Evolutionary conservation across 1,140 invertebrate species (phyloP), one percentile per base, ranked within the genome.

Genomic region (Zaprionus capensis): DNA sequence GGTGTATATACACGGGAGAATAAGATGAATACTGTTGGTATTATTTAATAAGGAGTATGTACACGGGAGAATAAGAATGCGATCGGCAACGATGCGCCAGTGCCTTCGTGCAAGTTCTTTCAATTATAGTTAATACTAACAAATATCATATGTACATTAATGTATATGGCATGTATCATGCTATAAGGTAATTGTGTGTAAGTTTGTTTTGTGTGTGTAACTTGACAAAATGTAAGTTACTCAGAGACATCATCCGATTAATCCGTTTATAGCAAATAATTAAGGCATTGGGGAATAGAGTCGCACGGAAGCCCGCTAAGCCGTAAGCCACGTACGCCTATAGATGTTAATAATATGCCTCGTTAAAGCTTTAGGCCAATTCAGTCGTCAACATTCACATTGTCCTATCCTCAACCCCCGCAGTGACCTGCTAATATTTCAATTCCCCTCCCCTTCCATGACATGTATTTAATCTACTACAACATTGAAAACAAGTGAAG

Each of bases 221-320:
- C 4, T 14, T 5, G n/a, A 44, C 41, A 44, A n/a, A n/a, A 44
- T n/a, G 41, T n/a, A 11, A 34, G 31, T 34, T 34, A 34, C 31
- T 34, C 31, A 34, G 31, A 34, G 31, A 34, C 7, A 11, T 34
- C 9, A 34, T 34, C 31, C 31, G 31, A 34, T n/a, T 44, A 44
- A 44, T 44, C 41, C 15, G 41, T 44, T 44, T 44, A 44, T 44
- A 44, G 38, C 38, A 49, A 49, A 49, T 11, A 22, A 49, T 49
- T 1, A 49, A 20, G 17, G 9, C 17, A 6, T 49, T 58, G 46
- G 81, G 78, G 74, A 83, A 65, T 81, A 56, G 65, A 74, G 69
- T 44, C 77, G 9, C 73, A 67, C 67, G 69, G 78, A 83, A 85
- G 67, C 63, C 76, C 26, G 66, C 34, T 78, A 81, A 81, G 78